Evolutionary conservation across 2,797 vertebrate species (phyloP).

Genomic region (Muscicapa striata): DNA sequence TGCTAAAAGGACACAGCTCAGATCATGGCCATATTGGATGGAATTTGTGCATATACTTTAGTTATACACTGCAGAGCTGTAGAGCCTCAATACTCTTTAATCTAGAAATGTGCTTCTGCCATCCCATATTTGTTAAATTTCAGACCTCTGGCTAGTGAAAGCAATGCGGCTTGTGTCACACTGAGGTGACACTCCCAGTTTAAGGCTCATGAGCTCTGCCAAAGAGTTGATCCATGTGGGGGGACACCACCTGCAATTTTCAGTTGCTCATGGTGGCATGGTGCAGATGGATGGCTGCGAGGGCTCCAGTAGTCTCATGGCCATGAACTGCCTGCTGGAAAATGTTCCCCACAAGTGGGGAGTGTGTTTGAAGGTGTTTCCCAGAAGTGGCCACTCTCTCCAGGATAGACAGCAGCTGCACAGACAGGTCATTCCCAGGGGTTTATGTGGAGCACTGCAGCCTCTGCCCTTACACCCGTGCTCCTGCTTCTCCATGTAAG

Average conservation of each 20-base stretch:
- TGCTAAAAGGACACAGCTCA: background rate
- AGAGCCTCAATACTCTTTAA: background rate
- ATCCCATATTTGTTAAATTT: background rate
- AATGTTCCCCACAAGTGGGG: background rate
- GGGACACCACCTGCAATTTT: background rate
- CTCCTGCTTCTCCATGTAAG: background rate
- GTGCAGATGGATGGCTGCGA: rapidly evolving
- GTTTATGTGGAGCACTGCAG: rapidly evolving
- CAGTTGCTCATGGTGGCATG: rapidly evolving
- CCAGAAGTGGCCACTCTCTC: background rate
- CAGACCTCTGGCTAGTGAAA: background rate
- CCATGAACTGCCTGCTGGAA: background rate
- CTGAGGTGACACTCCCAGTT: background rate
- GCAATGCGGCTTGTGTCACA: background rate
- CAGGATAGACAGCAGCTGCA: background rate
- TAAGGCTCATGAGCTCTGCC: background rate
- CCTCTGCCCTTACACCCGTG: rapidly evolving
- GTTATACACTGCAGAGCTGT: background rate
- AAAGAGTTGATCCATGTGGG: background rate
- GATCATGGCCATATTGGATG: background rate
- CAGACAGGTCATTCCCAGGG: rapidly evolving
- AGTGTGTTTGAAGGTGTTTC: background rate
- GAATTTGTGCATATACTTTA: background rate
- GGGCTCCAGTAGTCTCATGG: background rate
- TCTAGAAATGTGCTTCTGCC: background rate